A percentile compares a stretch with the other conserved stretches of the same genome.
These are phyloP conservation scores for Hirundo rustica DNA, from an alignment of 2,797 vertebrate species.

Conservation along the genomic window DNA sequence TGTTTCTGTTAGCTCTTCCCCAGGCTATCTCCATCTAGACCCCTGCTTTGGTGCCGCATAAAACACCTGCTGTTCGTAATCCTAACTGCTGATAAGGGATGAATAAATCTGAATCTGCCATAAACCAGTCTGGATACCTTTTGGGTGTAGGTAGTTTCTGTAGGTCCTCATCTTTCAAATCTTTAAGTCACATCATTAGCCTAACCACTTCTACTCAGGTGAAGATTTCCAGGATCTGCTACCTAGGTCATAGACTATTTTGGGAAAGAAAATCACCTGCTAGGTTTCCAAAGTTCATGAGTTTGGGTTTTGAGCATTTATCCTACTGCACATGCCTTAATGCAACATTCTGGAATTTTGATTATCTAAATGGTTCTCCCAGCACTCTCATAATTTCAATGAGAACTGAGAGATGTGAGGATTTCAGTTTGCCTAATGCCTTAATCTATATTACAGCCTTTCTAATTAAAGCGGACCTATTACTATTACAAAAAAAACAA, in stretches of 20 bases:
- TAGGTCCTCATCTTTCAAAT: neutral
- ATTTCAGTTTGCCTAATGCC: slow-evolving; percentile 59
- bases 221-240: neutral
- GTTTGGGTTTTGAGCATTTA: neutral
- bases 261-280: neutral
- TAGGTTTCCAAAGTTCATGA: neutral
- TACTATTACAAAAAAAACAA: neutral
- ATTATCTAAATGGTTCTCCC: slow-evolving; percentile 40
- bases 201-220: neutral
- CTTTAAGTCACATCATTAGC: neutral
- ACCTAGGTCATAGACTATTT: neutral
- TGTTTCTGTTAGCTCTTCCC: neutral
- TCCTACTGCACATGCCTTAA: neutral
- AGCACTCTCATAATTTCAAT: slow-evolving; percentile 13
- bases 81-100: neutral
- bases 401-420: slow-evolving; percentile 46
- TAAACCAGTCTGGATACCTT: neutral
- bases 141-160: neutral
- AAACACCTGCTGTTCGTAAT: neutral
- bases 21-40: neutral
- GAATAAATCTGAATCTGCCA: neutral
- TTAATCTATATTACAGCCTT: slow-evolving; percentile 69
- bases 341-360: neutral
- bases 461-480: slow-evolving; percentile 72
- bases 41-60: neutral